Evolutionary conservation across 1,140 invertebrate species (phyloP).

Genomic region (Myzus persicae): DNA sequence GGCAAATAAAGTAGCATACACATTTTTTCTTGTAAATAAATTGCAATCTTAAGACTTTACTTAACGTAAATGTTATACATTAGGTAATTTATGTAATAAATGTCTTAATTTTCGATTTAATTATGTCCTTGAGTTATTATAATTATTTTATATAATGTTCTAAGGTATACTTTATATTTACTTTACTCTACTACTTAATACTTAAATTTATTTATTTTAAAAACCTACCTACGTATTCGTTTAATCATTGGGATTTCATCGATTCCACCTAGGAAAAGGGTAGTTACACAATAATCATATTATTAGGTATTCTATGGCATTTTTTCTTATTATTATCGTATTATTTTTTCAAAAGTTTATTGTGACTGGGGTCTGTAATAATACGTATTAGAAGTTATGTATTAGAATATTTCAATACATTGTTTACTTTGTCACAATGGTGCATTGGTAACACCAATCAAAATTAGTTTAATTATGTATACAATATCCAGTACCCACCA

Average conservation of each 20-base stretch:
- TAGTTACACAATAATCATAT: not conserved
- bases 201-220: conserved; percentile 8
- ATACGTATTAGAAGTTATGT: not conserved
- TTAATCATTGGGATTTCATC: not conserved
- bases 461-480: not conserved
- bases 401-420: too few relatives aligned
- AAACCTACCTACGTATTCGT: not conserved
- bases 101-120: not conserved
- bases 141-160: not conserved
- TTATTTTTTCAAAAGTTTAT: not conserved
- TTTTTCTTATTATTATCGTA: not conserved
- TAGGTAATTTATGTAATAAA: not conserved
- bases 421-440: not conserved
- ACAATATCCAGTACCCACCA: not conserved
- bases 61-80: not conserved
- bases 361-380: not conserved
- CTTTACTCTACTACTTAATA: not conserved
- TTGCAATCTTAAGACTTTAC: not conserved
- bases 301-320: too few relatives aligned
- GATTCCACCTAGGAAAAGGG: not conserved
- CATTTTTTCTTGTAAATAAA: not conserved
- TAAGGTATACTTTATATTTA: too few relatives aligned
- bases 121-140: not conserved
- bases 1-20: not conserved
- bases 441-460: not conserved